Base-by-base conservation (phyloP, 2,797 vertebrate genomes). In the Epinephelus awoara region DNA sequence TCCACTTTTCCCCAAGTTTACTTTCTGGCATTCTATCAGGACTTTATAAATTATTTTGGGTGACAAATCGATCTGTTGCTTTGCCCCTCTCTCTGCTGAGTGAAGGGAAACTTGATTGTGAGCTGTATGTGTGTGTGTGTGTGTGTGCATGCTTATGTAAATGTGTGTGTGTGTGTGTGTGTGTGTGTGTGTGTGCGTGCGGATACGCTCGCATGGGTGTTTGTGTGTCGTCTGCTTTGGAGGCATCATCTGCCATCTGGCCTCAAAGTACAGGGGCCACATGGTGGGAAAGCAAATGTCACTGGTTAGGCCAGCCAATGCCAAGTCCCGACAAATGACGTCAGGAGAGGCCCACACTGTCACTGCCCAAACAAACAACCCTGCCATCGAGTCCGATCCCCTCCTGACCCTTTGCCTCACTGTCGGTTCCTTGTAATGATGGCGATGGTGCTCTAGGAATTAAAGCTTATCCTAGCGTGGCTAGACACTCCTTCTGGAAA, bases 211-310 rank as follows among this genome's bases (percentile, higher is more conserved):
- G 29, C n/a, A 25, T 40, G 49, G 64, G 63, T 82, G 70, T 85
- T 69, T 83, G 80, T 85, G 89, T 88, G 85, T 86, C 2, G 84
- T 88, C 85, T 92, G 90, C 86, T 92, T 92, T 80, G 65, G 85
- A 91, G 82, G 90, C 88, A 86, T 92, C 90, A 89, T 89, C 83
- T 90, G 93, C 94, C 94, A 95, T 94, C 93, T 95, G 94, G 93
- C 92, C 91, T 92, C 88, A 87, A 88, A 94, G 91, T 83, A 85
- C 91, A 90, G 84, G 81, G 92, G 89, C 93, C 89, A 88, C 93
- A 93, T 94, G 92, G 93, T 89, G 93, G 67, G 91, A 84, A 89
- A 94, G 91, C 93, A 95, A 95, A 95, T 94, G 94, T 93, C 94
- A 94, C 78, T 59, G 89, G 89, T 87, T 89, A 86, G 88, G 78